Evolutionary conservation across 1,140 invertebrate species (phyloP), one percentile per base, ranked within the genome.

Genomic region (Musca domestica): DNA sequence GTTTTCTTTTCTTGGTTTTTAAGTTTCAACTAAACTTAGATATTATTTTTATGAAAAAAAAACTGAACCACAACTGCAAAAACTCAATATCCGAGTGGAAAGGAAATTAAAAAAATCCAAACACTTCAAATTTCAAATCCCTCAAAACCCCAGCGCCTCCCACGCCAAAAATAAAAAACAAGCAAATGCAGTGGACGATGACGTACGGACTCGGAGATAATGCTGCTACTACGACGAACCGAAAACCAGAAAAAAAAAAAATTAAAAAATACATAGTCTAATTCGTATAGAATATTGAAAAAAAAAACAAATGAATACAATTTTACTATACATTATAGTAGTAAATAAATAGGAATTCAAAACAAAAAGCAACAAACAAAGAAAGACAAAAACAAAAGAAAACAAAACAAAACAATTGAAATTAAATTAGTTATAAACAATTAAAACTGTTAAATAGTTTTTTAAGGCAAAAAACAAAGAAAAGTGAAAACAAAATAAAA

Each of bases 301-400:
- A 58, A 30, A 58, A 58, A 64, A 64, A 9, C n/a, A 34, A 65
- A 22, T 19, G 12, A 49, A 17, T 48, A 23, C 23, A 49, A 49
- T 25, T 65, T 65, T 65, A 49, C 46, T 51, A 65, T 65, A 65
- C 64, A 65, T 49, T 49, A 65, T 61, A 61, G 56, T 61, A 61
- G n/a, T 14, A 49, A 64, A 61, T 30, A 61, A 61, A 61, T 23
- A 41, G 34, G 34, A 41, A 41, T 7, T 41, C 10, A 5, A 41
- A 41, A 7, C 6, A 41, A 41, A 19, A 20, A 58, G 19, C 22
- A 58, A 19, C 10, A 54, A 54, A 20, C 3, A 25, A 54, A 23
- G 22, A 54, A 9, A 54, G 12, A 54, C 7, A n/a, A 27, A 7
- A 56, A 30, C 15, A 41, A 15, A 15, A 27, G 9, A 14, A 56